Evolutionary conservation across 2,113 vertebrate genomes (phyloP).

Genomic region (Pandion haliaetus): DNA sequence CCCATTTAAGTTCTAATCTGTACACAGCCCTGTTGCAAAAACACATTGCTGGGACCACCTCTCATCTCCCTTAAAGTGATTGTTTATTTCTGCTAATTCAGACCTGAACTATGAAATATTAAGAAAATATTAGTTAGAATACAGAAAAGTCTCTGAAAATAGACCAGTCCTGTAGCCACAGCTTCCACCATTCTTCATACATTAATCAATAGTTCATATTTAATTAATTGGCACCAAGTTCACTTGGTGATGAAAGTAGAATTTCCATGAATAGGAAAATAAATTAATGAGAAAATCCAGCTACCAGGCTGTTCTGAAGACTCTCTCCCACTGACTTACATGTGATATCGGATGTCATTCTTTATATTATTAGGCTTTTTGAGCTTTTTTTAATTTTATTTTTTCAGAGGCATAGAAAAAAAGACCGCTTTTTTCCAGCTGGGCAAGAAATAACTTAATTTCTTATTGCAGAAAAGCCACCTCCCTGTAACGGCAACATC

Average conservation of each 20-base stretch:
- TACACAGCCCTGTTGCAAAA: not conserved
- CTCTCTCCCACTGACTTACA: not conserved
- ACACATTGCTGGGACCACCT: not conserved
- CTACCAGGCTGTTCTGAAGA: slow-evolving; percentile 14
- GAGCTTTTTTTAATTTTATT: slow-evolving; percentile 10
- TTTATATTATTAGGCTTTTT: slow-evolving; percentile 6
- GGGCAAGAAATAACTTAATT: not conserved
- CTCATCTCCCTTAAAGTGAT: not conserved
- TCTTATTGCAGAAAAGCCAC: not conserved
- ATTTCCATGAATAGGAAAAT: slow-evolving; percentile 44
- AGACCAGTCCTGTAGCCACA: slow-evolving; percentile 24
- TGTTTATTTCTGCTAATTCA: not conserved
- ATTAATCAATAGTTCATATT: slow-evolving; percentile 64
- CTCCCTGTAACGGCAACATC: not conserved
- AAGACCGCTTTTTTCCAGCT: not conserved
- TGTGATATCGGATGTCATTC: slow-evolving; percentile 19
- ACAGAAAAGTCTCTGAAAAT: slow-evolving; percentile 37
- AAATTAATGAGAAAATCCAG: slow-evolving; percentile 21
- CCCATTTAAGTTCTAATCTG: not conserved
- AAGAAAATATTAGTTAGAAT: slow-evolving; percentile 27
- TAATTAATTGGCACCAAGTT: slow-evolving; percentile 61
- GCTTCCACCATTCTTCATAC: slow-evolving; percentile 38
- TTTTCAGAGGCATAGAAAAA: not conserved
- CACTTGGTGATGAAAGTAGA: slow-evolving; percentile 56
- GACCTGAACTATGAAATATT: not conserved